phyloP scores from a whole-genome alignment of 1,140 invertebrate genomes.

The Saccostrea echinata region DNA sequence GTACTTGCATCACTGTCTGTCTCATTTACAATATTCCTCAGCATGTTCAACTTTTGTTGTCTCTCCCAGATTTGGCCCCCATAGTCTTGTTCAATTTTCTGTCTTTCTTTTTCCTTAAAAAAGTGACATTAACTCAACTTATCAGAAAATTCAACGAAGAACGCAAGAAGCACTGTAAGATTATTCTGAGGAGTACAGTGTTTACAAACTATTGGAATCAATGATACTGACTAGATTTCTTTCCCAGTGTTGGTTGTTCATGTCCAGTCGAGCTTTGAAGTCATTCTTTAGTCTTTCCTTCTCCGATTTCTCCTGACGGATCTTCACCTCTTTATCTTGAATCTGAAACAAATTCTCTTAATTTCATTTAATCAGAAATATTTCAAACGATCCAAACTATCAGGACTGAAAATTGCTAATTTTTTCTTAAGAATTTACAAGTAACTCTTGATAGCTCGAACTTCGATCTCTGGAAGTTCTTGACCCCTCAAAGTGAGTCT shows the following conservation, averaged over 20 bases:
- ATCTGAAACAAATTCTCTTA: conserved; percentile 66
- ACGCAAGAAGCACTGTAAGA: no score
- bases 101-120: conserved; percentile 70
- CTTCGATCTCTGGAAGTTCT: no score
- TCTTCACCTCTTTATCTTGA: conserved; percentile 76
- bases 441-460: no score
- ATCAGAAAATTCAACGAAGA: no score
- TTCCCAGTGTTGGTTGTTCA: conserved; percentile 75
- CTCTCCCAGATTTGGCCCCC: conserved; percentile 69
- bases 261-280: conserved; percentile 72
- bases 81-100: conserved; percentile 70
- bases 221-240: conserved; percentile 69
- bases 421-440: no score
- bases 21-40: conserved; percentile 72
- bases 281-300: conserved; percentile 74
- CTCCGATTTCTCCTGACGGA: conserved; percentile 74
- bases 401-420: no score
- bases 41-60: conserved; percentile 73
- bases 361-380: no score
- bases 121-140: neutral
- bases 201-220: neutral
- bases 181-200: no score
- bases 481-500: no score
- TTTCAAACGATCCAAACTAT: no score
- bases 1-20: conserved; percentile 46